A percentile compares a stretch with the other conserved stretches of the same genome.
Evolutionary conservation across 1,140 invertebrate species (phyloP).

Genomic region (Maconellicoccus hirsutus): DNA sequence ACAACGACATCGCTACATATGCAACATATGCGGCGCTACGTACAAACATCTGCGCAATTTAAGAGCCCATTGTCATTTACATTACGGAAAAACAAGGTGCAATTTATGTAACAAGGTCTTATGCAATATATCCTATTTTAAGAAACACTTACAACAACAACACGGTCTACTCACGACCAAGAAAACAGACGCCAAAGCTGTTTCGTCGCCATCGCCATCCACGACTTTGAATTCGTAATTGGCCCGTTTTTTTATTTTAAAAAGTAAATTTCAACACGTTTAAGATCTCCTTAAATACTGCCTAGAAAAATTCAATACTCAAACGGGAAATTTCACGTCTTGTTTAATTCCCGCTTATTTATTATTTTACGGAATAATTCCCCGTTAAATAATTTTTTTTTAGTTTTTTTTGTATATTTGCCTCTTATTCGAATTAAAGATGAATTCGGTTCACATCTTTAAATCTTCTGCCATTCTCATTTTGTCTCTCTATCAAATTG

Average conservation of each 20-base stretch:
- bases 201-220: background rate
- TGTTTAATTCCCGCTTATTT: background rate
- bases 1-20: slow-evolving; percentile 12
- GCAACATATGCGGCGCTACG: slow-evolving; percentile 22
- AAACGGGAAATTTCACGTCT: background rate
- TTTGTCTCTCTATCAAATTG: too few species aligned
- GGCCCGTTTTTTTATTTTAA: background rate
- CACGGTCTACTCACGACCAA: slow-evolving; percentile 19
- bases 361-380: background rate
- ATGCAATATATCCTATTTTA: slow-evolving; percentile 25
- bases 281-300: background rate
- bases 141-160: slow-evolving; percentile 25
- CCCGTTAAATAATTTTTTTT: background rate
- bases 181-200: background rate
- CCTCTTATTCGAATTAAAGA: too few species aligned
- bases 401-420: too few species aligned
- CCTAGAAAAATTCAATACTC: background rate
- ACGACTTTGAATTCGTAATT: background rate
- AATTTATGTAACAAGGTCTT: slow-evolving; percentile 25
- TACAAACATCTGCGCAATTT: slow-evolving; percentile 25
- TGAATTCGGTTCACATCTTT: too few species aligned
- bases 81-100: slow-evolving; percentile 25
- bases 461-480: too few species aligned
- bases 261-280: background rate
- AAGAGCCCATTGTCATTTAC: slow-evolving; percentile 24